These are phyloP conservation scores for Drosophila heteroneura DNA, from an alignment of 2,888 invertebrate species.

Conservation along the genomic window DNA sequence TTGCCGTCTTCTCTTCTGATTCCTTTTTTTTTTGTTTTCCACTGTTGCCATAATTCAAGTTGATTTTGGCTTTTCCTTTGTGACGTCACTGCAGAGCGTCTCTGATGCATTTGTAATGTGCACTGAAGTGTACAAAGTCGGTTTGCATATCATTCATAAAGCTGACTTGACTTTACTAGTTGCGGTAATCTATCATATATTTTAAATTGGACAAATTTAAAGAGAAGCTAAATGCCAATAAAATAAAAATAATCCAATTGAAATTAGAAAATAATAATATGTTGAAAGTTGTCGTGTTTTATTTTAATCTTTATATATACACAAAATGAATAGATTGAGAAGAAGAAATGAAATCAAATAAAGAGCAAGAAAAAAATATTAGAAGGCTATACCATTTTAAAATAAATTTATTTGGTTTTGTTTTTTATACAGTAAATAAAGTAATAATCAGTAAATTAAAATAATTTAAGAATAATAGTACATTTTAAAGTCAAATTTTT, in stretches of 20 bases:
- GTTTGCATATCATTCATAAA: slow-evolving; percentile 35
- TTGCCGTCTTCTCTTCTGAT: slow-evolving; percentile 61
- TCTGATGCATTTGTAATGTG: slow-evolving; percentile 28
- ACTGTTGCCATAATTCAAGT: slow-evolving; percentile 60
- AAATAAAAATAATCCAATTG: background rate
- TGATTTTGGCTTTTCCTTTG: slow-evolving; percentile 48
- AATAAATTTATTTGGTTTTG: background rate
- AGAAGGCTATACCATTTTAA: background rate
- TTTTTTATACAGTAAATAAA: background rate
- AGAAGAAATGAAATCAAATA: background rate
- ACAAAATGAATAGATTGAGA: background rate
- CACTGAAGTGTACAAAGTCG: background rate
- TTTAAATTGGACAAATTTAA: background rate
- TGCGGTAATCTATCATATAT: background rate
- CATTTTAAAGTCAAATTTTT: background rate
- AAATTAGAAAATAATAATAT: background rate
- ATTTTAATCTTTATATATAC: background rate
- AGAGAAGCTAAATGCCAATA: background rate
- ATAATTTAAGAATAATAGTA: background rate
- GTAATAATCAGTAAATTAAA: background rate
- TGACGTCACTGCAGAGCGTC: slow-evolving; percentile 30
- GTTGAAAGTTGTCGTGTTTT: background rate
- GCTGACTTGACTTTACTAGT: background rate
- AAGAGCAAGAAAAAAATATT: background rate
- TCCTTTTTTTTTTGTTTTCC: slow-evolving; percentile 7